Evolutionary conservation across 2,888 invertebrate species (phyloP), one percentile per base, ranked within the genome.

Genomic region (Crocallis elinguaria): DNA sequence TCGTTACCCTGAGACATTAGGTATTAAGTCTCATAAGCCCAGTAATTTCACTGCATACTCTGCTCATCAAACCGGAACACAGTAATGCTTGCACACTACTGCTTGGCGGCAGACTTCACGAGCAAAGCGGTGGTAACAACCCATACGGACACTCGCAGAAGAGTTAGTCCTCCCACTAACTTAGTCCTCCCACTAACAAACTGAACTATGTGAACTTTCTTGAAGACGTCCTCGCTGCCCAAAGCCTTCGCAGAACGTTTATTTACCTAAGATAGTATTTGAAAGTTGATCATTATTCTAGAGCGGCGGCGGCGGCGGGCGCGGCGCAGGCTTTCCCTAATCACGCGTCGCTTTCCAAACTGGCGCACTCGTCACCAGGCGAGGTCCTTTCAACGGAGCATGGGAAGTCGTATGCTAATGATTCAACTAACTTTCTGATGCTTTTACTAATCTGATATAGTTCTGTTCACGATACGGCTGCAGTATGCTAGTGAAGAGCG

Each of bases 251-350:
- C 29, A 12, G 9, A 33, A 17, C 8, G 37, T 41, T 16, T 46
- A 46, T 52, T 52, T 52, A 36, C 46, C 36, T 35, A 33, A 46
- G 23, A 17, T n/a, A 36, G 41, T 8, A 7, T 36, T 60, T 58
- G 64, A 64, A 66, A 66, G 62, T 55, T 57, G 57, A 64, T 66
- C 64, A 60, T 64, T 64, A 66, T 65, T 61, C 64, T 51, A 49
- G 45, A 37, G 61, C 41, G 49, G 35, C 42, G 51, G 33, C 32
- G 49, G 30, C 49, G n/a, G 41, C 33, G 13, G 25, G 27, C 32
- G 39, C 41, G 12, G 43, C 11, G 38, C 35, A 45, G 49, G 55
- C 55, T 57, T 58, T 61, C 57, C 55, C 59, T 60, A 38, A 49
- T 61, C 64, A 58, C 64, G 59, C 44, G 52, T 25, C 62, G 52